phyloP scores from a whole-genome alignment of 1,140 invertebrate genomes.

The Dolichoris vasculosae region DNA sequence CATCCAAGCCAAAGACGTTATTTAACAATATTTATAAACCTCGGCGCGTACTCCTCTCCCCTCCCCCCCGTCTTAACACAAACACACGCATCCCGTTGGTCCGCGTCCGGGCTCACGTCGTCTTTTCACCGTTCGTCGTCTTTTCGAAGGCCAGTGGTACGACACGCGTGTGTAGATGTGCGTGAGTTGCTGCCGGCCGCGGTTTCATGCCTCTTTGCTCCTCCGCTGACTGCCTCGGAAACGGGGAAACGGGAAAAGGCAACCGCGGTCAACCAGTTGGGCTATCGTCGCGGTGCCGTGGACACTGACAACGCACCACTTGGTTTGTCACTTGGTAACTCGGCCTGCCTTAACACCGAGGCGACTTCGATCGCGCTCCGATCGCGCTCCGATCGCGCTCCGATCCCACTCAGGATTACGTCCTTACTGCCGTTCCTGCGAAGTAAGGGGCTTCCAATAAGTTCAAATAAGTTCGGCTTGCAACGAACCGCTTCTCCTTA shows the following conservation, averaged over 20 bases:
- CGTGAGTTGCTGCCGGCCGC: conserved; percentile 8
- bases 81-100: neutral
- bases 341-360: no score
- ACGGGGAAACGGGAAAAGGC: no score
- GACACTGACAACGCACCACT: neutral
- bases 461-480: no score
- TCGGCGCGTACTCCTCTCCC: conserved; percentile 19
- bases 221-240: no score
- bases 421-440: conserved; percentile 15
- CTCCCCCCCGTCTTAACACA: neutral
- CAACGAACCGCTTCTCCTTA: no score
- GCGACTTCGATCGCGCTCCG: neutral
- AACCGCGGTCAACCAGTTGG: neutral
- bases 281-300: conserved; percentile 30
- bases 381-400: neutral
- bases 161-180: conserved; percentile 6
- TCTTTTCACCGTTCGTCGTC: conserved; percentile 46
- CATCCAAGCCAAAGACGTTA: conserved; percentile 48
- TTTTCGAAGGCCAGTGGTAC: conserved; percentile 32
- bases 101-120: conserved; percentile 12
- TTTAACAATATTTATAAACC: conserved; percentile 68
- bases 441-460: conserved; percentile 9
- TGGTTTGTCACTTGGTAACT: neutral
- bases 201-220: neutral
- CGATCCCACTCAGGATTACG: conserved; percentile 10